Evolutionary conservation across 2,888 invertebrate species (phyloP), one percentile per base, ranked within the genome.

Genomic region (Platycnemis pennipes): DNA sequence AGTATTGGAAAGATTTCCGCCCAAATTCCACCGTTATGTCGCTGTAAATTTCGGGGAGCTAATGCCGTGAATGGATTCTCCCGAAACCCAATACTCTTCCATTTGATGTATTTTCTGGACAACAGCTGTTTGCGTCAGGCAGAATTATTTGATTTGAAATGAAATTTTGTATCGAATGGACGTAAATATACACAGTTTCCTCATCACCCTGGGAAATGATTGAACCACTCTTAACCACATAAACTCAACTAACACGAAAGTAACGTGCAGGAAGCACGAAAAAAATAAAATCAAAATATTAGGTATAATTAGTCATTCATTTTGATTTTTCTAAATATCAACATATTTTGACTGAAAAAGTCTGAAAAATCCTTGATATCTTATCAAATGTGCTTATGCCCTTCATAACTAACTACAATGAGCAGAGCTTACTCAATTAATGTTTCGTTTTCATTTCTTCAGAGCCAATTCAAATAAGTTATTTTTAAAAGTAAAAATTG

Each of bases 31-130:
- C 69, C 44, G 69, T 45, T 44, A 8, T 45, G 42, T 1, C 77
- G 3, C 77, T 37, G 77, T 77, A 77, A 77, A 77, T 37, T 37
- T 77, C 37, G 77, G 77, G 31, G 77, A 77, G 77, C n/a, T 37
- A 77, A 77, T 77, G 77, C 77, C 77, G 37, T 77, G 77, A 77
- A 77, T 77, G 77, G 77, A 77, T 77, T 77, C 77, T 37, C 77
- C 7, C 77, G 37, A 77, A 77, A 77, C 31, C 77, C 37, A 31
- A 77, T 77, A 16, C 77, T 77, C 77, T 37, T 77, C 77, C 77
- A 77, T 77, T 77, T 77, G 31, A 77, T 77, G 37, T 37, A 37
- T 77, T 77, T n/a, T n/a, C 77, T 77, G 77, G 16, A 77, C 77
- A 77, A 77, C 77, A 77, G 37, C 63, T 37, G 31, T 77, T 11